Conservation (phyloP, 1,140 invertebrate genomes). For the Antheraea pernyi region DNA sequence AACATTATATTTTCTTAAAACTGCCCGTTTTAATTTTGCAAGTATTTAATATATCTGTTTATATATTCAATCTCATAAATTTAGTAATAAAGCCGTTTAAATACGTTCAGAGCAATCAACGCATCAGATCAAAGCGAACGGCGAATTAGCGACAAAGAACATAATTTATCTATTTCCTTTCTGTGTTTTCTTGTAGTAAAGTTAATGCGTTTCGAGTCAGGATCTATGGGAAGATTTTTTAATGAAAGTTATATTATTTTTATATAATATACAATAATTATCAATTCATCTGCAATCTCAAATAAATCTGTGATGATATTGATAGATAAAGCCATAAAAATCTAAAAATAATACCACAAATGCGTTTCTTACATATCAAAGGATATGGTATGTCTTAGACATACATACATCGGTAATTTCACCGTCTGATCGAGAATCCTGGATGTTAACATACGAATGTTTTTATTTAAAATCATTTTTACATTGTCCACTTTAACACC, state of each 20-base stretch:
- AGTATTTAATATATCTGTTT: neutral
- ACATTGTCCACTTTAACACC: too few relatives aligned
- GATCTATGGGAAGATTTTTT: neutral
- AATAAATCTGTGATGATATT: too few relatives aligned
- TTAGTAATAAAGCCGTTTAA: slow-evolving; percentile 10
- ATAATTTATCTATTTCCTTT: slow-evolving; percentile 13
- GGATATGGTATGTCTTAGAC: too few relatives aligned
- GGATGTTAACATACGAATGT: too few relatives aligned
- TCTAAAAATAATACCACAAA: too few relatives aligned
- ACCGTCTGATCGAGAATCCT: too few relatives aligned
- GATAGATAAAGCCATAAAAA: too few relatives aligned
- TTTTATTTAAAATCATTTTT: too few relatives aligned
- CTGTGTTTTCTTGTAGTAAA: neutral
- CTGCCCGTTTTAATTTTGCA: neutral
- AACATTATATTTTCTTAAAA: neutral
- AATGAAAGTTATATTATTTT: neutral
- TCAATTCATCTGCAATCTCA: too few relatives aligned
- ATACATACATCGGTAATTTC: too few relatives aligned
- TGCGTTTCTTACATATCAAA: too few relatives aligned
- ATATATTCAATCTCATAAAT: slow-evolving; percentile 8
- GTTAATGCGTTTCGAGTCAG: slow-evolving; percentile 1
- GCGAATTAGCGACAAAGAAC: neutral
- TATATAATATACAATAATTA: too few relatives aligned
- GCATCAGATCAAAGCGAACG: slow-evolving; percentile 7
- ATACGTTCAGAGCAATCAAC: neutral